Base-by-base conservation (phyloP, 1,140 invertebrate genomes). In the Eubasilissa regina region DNA sequence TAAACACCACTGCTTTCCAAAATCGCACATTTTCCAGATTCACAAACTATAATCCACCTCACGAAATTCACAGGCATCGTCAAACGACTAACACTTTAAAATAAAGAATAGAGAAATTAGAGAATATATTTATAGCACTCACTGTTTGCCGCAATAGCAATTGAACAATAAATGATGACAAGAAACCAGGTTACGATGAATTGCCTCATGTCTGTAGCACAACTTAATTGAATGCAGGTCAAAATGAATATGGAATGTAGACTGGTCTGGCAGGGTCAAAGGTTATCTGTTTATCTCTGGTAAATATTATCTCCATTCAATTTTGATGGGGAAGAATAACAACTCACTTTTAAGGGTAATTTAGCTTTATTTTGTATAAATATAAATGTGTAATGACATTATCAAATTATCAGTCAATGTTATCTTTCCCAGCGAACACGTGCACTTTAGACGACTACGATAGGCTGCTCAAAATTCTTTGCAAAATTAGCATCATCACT, bases 221-320 rank as follows among this genome's bases (percentile, higher is more conserved):
- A 77, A 77, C 51, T 78, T 60, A 72, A 78, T 72, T 72, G 77
- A 72, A 60, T 78, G 77, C 77, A 78, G 66, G 35, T 70, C 77
- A 78, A 53, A 72, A 25, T 48, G 51, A 19, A 73, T 53, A 13
- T 73, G 68, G 68, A 73, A 55, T 73, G 51, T 73, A 21, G 17
- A 53, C 47, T 73, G 1, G 51, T 55, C 51, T 55, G 68, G n/a
- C 19, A 12, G 48, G 68, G 64, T n/a, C 66, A 72, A 72, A 78
- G 66, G 64, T 72, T 51, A 47, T 35, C 44, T 45, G 19, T 53
- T 73, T 73, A 73, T 73, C 68, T 73, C 68, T 55, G 43, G 43
- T 55, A 51, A 73, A 55, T 55, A 53, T 25, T 51, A 73, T 73
- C 68, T 72, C 19, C 21, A 35, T 35, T 51, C 51, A 73, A 7